A percentile compares a stretch with the other conserved stretches of the same genome.
Evolutionary conservation across 2,797 vertebrate species (phyloP).

Genomic region (Schizopygopsis malacanthus): DNA sequence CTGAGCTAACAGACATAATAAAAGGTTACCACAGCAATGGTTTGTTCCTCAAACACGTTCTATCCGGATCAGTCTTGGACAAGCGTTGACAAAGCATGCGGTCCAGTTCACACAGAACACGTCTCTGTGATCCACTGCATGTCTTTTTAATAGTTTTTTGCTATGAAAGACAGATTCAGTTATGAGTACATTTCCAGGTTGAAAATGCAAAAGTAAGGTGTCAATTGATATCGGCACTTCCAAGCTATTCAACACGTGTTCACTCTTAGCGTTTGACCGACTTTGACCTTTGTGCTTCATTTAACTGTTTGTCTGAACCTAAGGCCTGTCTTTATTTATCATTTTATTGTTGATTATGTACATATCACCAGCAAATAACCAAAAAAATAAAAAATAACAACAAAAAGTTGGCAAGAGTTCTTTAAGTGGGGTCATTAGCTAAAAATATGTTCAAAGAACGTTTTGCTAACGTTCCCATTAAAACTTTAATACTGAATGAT

Average conservation of each 20-base stretch:
- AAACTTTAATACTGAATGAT: not conserved
- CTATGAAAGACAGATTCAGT: not conserved
- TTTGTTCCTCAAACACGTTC: not conserved
- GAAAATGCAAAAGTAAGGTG: not conserved
- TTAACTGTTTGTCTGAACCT: not conserved
- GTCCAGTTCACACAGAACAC: not conserved
- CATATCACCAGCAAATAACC: no score
- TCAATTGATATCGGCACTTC: not conserved
- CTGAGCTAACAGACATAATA: not conserved
- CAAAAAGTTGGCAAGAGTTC: no score
- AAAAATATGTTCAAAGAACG: no score
- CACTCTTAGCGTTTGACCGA: not conserved
- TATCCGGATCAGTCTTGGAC: not conserved
- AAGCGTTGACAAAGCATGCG: not conserved
- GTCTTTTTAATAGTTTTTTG: not conserved
- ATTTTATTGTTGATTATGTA: no score
- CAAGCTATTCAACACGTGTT: not conserved
- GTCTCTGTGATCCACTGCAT: not conserved
- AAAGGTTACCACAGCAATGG: not conserved
- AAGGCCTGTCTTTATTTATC: no score
- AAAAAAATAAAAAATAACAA: no score
- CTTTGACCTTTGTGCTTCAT: not conserved
- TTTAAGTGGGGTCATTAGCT: no score
- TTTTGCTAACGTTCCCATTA: not conserved
- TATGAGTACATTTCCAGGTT: not conserved